Base-by-base conservation (phyloP, 1,140 invertebrate species). In the Hyles euphorbiae region DNA sequence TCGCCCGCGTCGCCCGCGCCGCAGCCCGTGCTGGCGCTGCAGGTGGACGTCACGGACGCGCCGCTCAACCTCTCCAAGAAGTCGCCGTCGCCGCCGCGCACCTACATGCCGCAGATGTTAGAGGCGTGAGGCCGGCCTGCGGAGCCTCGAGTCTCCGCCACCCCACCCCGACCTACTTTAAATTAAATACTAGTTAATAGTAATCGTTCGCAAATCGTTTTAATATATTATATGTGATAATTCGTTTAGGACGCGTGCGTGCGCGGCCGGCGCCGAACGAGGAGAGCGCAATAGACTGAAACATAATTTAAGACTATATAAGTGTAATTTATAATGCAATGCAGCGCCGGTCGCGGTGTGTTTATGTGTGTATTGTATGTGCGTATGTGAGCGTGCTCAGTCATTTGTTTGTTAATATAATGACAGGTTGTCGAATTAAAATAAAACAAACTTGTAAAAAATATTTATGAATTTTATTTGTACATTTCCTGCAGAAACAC, bases 41-140 rank as follows among this genome's bases (percentile, higher is more conserved):
- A 96, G 77, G 90, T 96, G 53, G 94, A 95, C 78, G 94, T 96
- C 61, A 94, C 94, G 77, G 94, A 95, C 76, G 93, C 94, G 58
- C 94, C 96, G 43, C 89, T 97, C 47, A 97, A 97, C 89, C 91
- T 97, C 54, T 96, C 95, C 71, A 96, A 96, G 89, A 96, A 97
- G 83, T 95, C 95, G 61, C 94, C 95, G 60, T 94, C 94, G 68
- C 94, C 95, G 64, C 79, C 67, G 76, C 87, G 71, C 78, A 78
- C 83, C 69, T 88, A 66, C 87, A 90, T 84, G 90, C 89, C 87
- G 65, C 90, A 90, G 65, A 90, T 91, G 88, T 67, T 91, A 74
- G 90, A 91, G 76, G 91, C 91, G 90, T 91, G 91, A 91, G 83
- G 68, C 67, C 69, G 78, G 80, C 82, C 79, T 73, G 82, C 83